Conservation (phyloP, 2,113 vertebrate genomes). For the Bujurquina vittata region DNA sequence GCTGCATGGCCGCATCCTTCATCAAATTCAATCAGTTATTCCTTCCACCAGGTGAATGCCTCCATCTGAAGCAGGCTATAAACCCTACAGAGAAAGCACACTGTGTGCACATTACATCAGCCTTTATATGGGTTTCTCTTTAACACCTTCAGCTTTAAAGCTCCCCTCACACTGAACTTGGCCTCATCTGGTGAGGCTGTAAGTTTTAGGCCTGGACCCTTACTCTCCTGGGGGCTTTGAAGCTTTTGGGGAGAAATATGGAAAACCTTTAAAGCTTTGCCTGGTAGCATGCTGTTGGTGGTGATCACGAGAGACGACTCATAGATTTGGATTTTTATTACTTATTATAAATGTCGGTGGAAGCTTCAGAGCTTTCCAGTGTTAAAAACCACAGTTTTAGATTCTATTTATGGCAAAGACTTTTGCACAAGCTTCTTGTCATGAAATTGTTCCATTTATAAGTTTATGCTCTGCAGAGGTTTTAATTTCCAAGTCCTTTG, state of each 20-base stretch:
- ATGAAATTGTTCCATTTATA: neutral
- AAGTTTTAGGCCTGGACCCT: neutral
- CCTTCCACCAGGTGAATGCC: neutral
- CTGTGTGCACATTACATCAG: neutral
- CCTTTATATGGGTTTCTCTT: constrained; percentile 2
- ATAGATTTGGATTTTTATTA: neutral
- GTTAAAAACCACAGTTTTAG: neutral
- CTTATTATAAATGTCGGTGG: neutral
- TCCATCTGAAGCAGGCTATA: accelerated
- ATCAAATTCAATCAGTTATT: neutral
- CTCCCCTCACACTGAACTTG: constrained; percentile 38
- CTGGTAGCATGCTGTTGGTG: neutral
- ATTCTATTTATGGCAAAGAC: neutral
- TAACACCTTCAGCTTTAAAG: constrained; percentile 11
- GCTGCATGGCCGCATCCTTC: neutral
- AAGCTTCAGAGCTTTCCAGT: neutral
- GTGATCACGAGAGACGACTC: neutral
- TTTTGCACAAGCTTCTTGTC: neutral
- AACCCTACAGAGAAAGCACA: neutral
- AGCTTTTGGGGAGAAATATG: neutral
- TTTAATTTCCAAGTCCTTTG: accelerated
- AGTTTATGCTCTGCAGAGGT: neutral
- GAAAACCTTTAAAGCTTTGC: neutral
- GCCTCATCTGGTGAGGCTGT: neutral
- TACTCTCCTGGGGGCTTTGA: neutral